phyloP scores from a whole-genome alignment of 1,140 invertebrate genomes.

The Plodia interpunctella region DNA sequence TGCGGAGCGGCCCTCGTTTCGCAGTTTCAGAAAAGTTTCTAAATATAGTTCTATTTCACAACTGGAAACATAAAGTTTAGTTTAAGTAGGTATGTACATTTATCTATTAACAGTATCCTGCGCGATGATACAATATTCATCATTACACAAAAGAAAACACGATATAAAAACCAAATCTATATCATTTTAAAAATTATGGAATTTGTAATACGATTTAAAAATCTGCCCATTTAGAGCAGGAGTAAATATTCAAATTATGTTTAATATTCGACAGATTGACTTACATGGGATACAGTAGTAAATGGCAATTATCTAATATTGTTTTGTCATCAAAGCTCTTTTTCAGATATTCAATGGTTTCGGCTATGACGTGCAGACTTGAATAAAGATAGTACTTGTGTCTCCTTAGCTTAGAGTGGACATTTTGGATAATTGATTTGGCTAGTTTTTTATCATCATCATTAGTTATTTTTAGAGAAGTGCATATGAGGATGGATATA shows the following conservation, averaged over 20 bases:
- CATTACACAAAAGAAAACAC: no score
- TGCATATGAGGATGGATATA: constrained; percentile 61
- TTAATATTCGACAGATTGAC: no score
- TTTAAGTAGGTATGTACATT: background rate
- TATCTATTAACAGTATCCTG: no score
- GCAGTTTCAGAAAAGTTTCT: constrained; percentile 30
- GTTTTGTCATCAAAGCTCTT: constrained; percentile 65
- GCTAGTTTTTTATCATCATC: constrained; percentile 21
- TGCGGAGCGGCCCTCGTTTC: constrained; percentile 15
- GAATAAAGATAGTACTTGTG: constrained; percentile 79
- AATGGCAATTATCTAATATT: constrained; percentile 74
- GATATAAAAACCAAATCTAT: no score
- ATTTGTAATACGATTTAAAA: no score
- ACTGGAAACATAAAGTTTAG: constrained; percentile 18
- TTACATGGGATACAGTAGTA: constrained; percentile 78
- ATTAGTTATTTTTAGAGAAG: constrained; percentile 28
- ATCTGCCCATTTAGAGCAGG: no score
- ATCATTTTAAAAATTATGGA: no score
- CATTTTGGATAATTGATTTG: constrained; percentile 35
- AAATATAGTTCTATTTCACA: constrained; percentile 43
- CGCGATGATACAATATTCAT: no score
- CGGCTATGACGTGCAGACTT: constrained; percentile 71
- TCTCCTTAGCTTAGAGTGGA: constrained; percentile 54
- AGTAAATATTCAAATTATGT: no score
- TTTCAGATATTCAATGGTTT: constrained; percentile 72